phyloP scores from a whole-genome alignment of 2,113 vertebrate genomes.

The Seriola rivoliana region DNA sequence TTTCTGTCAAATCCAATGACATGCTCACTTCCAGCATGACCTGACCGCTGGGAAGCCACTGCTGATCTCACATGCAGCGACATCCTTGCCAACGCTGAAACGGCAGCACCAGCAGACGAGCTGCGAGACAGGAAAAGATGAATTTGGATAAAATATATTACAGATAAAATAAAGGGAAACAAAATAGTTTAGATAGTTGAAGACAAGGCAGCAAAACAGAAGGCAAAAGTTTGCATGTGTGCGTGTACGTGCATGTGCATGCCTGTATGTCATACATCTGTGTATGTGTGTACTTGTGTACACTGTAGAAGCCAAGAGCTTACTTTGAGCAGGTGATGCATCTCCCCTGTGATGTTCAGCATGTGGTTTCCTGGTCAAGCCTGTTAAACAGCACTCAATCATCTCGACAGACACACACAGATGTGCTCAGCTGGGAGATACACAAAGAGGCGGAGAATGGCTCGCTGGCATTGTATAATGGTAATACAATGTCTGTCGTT shows the following conservation, averaged over 20 bases:
- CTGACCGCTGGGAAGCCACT: conserved; percentile 42
- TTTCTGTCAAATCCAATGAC: conserved; percentile 57
- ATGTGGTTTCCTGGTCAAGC: conserved; percentile 80
- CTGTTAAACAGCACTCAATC: conserved; percentile 73
- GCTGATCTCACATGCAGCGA: conserved; percentile 44
- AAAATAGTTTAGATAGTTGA: background rate
- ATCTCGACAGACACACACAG: conserved; percentile 66
- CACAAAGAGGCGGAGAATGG: conserved; percentile 34
- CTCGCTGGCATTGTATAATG: conserved; percentile 2
- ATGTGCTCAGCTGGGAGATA: conserved; percentile 69
- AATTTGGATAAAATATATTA: background rate
- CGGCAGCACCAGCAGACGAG: background rate
- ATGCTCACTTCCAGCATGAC: conserved; percentile 52
- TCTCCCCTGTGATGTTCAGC: conserved; percentile 73
- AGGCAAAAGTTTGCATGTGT: background rate
- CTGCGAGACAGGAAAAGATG: background rate
- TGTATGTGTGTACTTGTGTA: conserved; percentile 51
- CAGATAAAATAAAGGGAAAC: background rate
- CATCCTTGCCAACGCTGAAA: conserved; percentile 21
- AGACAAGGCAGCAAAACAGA: background rate
- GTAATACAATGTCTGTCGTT: background rate
- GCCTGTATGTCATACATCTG: conserved; percentile 41
- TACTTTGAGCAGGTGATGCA: conserved; percentile 74
- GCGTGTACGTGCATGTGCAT: conserved; percentile 13
- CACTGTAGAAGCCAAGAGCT: conserved; percentile 44